Percentiles rank a stretch among this genome's conserved stretches.
Evolutionary conservation across 2,888 invertebrate species (phyloP).

Genomic region (Apamea anceps): DNA sequence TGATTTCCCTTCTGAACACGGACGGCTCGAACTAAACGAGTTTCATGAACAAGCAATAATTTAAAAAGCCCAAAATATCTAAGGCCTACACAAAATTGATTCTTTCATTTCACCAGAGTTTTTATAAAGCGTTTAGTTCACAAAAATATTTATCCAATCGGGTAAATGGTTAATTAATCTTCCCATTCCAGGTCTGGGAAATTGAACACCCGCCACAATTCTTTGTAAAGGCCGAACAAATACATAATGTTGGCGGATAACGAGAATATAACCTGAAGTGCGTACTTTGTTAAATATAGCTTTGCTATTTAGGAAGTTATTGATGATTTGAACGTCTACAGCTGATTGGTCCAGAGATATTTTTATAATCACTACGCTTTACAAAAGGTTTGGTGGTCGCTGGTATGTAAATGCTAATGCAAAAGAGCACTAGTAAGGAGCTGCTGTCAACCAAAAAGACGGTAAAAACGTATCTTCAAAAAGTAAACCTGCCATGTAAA

Average conservation of each 20-base stretch:
- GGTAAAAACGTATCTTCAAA: neutral
- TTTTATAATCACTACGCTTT: neutral
- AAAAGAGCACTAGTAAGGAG: neutral
- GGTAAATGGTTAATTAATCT: conserved; percentile 61
- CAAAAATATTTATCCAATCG: conserved; percentile 61
- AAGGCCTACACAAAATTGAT: conserved; percentile 33
- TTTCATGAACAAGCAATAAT: conserved; percentile 7
- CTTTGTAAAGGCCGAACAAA: conserved; percentile 57
- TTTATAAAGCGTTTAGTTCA: conserved; percentile 57
- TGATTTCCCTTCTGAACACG: conserved; percentile 23
- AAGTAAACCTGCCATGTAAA: neutral
- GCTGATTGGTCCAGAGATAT: neutral
- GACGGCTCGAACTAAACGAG: neutral
- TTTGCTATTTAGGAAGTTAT: conserved; percentile 10
- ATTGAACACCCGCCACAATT: conserved; percentile 59
- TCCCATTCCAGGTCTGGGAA: conserved; percentile 56
- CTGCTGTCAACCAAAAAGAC: neutral
- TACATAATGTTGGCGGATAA: conserved; percentile 45
- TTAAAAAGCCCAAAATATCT: conserved; percentile 3
- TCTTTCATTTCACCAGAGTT: conserved; percentile 43
- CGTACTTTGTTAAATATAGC: conserved; percentile 29
- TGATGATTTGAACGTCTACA: conserved; percentile 5
- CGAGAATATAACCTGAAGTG: conserved; percentile 31
- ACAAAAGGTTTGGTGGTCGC: neutral
- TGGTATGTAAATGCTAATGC: neutral